Evolutionary conservation across 2,113 vertebrate species (phyloP).

Genomic region (Archilochus colubris): DNA sequence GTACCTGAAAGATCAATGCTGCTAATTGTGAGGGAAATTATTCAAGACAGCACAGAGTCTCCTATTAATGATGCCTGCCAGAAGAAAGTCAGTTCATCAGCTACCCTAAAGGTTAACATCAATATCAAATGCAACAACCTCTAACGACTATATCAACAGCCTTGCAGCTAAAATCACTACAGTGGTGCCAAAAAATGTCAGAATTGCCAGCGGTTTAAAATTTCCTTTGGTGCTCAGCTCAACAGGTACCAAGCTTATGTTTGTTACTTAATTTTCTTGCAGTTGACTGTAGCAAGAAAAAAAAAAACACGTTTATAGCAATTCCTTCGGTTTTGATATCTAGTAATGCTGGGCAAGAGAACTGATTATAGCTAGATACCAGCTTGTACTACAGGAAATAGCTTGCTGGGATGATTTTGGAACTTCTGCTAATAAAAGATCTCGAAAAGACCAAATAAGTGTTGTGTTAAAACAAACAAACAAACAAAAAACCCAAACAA

Average conservation of each 20-base stretch:
- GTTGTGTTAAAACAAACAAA: neutral
- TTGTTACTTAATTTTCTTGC: neutral
- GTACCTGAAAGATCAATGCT: conserved; percentile 46
- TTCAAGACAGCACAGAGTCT: conserved; percentile 34
- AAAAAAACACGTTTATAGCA: accelerated
- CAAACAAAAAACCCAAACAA: neutral
- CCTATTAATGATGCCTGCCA: conserved; percentile 36
- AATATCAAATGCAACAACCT: conserved; percentile 10
- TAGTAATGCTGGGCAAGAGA: neutral
- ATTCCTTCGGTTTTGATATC: neutral
- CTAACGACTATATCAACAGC: neutral
- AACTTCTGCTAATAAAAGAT: neutral
- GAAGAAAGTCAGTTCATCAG: conserved; percentile 33
- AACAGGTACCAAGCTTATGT: neutral
- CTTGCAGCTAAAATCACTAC: neutral
- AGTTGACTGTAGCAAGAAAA: neutral
- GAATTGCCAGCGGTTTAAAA: neutral
- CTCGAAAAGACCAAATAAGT: neutral
- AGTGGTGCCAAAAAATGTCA: neutral
- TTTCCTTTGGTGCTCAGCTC: neutral
- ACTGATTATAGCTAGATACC: neutral
- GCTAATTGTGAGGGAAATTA: conserved; percentile 64
- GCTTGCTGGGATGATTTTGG: neutral
- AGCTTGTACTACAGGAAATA: neutral
- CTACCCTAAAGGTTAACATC: conserved; percentile 41